Evolutionary conservation across 2,113 vertebrate genomes (phyloP), one percentile per base, ranked within the genome.

Genomic region (Vireo altiloquus): DNA sequence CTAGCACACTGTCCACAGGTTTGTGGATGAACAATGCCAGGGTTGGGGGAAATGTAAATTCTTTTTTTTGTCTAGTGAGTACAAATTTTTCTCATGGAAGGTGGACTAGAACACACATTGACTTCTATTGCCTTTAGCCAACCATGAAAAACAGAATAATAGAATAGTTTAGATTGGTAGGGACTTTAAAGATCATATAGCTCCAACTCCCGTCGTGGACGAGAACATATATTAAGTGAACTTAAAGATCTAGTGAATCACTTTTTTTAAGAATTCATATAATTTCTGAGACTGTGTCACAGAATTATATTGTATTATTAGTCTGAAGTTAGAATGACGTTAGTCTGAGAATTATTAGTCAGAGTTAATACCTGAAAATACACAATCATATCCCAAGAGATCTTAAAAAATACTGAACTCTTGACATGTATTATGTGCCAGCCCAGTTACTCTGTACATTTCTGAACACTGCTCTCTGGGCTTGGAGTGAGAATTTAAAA

Each of bases 141-240:
- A 5, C 11, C 4, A 33, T 28, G 13, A 40, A 64, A 78, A 87
- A 31, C 10, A 42, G 30, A 47, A 52, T 56, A 31, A 28, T 6
- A 63, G 49, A 56, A 49, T 42, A 6, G 18, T 37, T 90, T 77
- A 25, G 25, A 31, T 69, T 68, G 22, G 35, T 70, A 70, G 22
- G 11, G 8, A 56, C 47, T 61, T 77, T 28, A 37, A 56, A 42
- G 15, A 37, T 37, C 12, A 16, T 37, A 4, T 8, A 17, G 22
- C 37, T 70, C 27, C 68, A 59, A 59, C 8, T 42, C 11, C 31
- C 0, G 0, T 19, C 31, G 33, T 12, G 22, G 39, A 37, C 22
- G 33, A 70, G 27, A 77, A 77, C 8, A 60, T 3, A 28, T 0
- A 14, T 44, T 44, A 63, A 56, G 10, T 4, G 31, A 88, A 70